These are phyloP conservation scores for Drosophila navojoa DNA, from an alignment of 1,140 invertebrate species.

Conservation along the genomic window DNA sequence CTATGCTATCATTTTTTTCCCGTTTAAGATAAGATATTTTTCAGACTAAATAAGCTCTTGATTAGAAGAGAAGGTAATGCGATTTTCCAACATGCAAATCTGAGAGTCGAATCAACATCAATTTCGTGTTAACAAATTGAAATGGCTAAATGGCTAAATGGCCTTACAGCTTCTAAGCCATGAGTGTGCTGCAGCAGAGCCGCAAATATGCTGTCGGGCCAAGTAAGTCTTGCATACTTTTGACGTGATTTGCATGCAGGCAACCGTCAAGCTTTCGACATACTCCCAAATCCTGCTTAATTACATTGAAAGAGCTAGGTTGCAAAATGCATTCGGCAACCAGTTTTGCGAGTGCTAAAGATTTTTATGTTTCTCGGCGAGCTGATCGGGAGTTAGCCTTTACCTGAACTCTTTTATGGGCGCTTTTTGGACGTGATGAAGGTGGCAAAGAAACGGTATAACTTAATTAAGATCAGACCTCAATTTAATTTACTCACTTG, in stretches of 20 bases:
- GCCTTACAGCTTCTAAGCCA: background rate
- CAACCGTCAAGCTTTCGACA: slow-evolving; percentile 29
- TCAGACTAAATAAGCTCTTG: no score
- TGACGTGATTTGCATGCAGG: slow-evolving; percentile 12
- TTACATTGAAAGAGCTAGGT: slow-evolving; percentile 19
- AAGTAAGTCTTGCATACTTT: slow-evolving; percentile 21
- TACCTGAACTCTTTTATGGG: slow-evolving; percentile 55
- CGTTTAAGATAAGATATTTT: no score
- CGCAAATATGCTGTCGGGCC: background rate
- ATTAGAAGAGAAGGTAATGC: no score
- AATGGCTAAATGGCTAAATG: no score
- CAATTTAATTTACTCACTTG: slow-evolving; percentile 66
- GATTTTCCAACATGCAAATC: no score
- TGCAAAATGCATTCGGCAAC: slow-evolving; percentile 37
- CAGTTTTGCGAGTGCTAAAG: slow-evolving; percentile 47
- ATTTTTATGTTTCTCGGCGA: slow-evolving; percentile 45
- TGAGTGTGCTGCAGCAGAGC: background rate
- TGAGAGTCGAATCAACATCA: no score
- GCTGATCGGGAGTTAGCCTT: slow-evolving; percentile 63
- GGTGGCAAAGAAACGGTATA: slow-evolving; percentile 42
- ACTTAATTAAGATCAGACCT: slow-evolving; percentile 60
- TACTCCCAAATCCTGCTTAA: slow-evolving; percentile 45
- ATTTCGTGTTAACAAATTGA: no score
- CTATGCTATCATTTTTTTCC: no score
- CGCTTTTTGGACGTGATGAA: slow-evolving; percentile 44